A percentile compares a stretch with the other conserved stretches of the same genome.
These are phyloP conservation scores for Pyrrhia umbra DNA, from an alignment of 2,888 invertebrate genomes.

Conservation along the genomic window DNA sequence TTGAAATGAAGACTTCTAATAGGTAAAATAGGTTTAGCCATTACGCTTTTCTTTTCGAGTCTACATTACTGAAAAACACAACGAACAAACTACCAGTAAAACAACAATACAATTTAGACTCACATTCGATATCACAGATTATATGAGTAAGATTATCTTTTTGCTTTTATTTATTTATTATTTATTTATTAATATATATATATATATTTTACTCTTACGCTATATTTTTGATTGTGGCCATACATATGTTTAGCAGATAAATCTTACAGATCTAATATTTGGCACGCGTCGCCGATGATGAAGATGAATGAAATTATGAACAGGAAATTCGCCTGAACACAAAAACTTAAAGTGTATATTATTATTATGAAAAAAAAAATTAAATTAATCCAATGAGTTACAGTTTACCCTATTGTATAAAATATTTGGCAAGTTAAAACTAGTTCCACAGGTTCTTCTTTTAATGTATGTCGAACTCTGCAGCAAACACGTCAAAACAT, in stretches of 20 bases:
- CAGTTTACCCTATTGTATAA: constrained; percentile 47
- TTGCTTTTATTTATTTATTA: too few relatives aligned
- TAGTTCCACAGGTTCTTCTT: constrained; percentile 33
- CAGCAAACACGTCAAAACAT: constrained; percentile 12
- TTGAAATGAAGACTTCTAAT: too few relatives aligned
- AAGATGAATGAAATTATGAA: not conserved
- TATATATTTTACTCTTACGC: not conserved
- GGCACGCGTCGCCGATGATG: constrained; percentile 19
- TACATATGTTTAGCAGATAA: constrained; percentile 39
- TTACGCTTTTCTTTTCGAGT: too few relatives aligned
- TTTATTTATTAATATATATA: constrained; percentile 5
- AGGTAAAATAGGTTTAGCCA: too few relatives aligned
- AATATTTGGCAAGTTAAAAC: constrained; percentile 34
- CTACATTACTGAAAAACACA: too few relatives aligned
- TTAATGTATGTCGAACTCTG: constrained; percentile 6
- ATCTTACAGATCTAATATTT: constrained; percentile 24
- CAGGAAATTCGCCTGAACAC: not conserved
- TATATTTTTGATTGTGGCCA: too few relatives aligned
- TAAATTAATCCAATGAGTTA: constrained; percentile 18
- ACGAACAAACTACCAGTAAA: too few relatives aligned
- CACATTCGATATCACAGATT: too few relatives aligned
- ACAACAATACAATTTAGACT: too few relatives aligned
- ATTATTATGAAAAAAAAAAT: not conserved
- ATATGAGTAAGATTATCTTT: too few relatives aligned
- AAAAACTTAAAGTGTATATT: not conserved